Evolutionary conservation across 1,140 invertebrate species (phyloP).

Genomic region (Heliconius hermathena): DNA sequence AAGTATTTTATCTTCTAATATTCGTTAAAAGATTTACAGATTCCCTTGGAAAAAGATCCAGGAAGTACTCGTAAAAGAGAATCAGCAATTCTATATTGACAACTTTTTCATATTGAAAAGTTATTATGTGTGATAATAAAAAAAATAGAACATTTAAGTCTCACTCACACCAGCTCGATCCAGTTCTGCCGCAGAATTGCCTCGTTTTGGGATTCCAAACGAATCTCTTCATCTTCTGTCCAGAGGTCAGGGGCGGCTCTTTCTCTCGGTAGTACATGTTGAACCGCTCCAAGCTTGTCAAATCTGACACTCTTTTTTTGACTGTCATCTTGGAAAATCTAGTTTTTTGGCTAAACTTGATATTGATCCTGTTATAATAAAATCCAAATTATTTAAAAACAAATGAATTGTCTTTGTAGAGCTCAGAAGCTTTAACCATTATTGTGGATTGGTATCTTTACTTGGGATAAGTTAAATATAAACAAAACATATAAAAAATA

Average conservation of each 20-base stretch:
- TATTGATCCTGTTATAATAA: neutral
- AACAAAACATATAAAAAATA: no score
- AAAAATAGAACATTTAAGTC: neutral
- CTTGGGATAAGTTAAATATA: no score
- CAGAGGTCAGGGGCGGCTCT: conserved; percentile 80
- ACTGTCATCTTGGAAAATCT: conserved; percentile 61
- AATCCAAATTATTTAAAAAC: neutral
- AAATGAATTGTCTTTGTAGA: no score
- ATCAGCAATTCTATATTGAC: no score
- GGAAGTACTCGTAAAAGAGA: no score
- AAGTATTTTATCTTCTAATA: no score
- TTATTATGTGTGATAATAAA: no score
- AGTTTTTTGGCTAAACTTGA: neutral
- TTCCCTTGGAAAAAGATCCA: no score
- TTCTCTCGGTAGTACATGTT: conserved; percentile 84
- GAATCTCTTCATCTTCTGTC: conserved; percentile 84
- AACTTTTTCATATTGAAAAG: no score
- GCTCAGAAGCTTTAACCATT: no score
- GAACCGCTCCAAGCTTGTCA: conserved; percentile 82
- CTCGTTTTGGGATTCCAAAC: conserved; percentile 86
- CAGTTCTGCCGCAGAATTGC: conserved; percentile 86
- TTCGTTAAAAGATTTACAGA: no score
- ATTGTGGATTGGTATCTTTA: no score
- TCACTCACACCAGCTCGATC: conserved; percentile 88
- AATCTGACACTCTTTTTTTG: conserved; percentile 76